Evolutionary conservation across 2,888 invertebrate genomes (phyloP).

Genomic region (Tachina grossa): DNA sequence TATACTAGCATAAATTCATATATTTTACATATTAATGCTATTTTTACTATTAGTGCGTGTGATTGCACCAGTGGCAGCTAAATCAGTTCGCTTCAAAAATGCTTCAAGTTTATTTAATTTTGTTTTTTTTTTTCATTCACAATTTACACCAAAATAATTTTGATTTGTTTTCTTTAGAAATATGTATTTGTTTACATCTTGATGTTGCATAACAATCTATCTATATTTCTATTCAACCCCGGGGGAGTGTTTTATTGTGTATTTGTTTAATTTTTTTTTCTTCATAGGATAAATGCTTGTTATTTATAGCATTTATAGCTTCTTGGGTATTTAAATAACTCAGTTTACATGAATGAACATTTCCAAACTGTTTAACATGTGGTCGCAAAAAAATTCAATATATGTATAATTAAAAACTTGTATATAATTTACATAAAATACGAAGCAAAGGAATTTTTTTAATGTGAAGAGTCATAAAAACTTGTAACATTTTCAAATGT

Average conservation of each 20-base stretch:
- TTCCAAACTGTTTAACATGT: conserved; percentile 24
- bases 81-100: conserved; percentile 47
- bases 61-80: conserved; percentile 39
- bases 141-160: conserved; percentile 46
- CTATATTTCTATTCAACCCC: conserved; percentile 45
- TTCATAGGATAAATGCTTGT: conserved; percentile 11
- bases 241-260: conserved; percentile 43
- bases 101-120: conserved; percentile 43
- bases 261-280: conserved; percentile 24
- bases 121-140: conserved; percentile 18
- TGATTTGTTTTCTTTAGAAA: conserved; percentile 64
- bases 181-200: conserved; percentile 55
- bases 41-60: conserved; percentile 25
- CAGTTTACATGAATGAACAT: conserved; percentile 13
- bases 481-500: no score
- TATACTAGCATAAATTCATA: neutral
- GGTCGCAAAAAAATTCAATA: conserved; percentile 23
- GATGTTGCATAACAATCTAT: conserved; percentile 40
- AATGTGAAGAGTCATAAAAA: neutral
- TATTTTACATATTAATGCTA: conserved; percentile 18
- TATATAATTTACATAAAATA: neutral
- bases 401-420: conserved; percentile 52
- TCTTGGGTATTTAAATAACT: conserved; percentile 27
- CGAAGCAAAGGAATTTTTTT: neutral
- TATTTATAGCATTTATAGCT: conserved; percentile 6